phyloP scores from a whole-genome alignment of 64 coral and sea anemone species.

The Stichodactyla mertensii region DNA sequence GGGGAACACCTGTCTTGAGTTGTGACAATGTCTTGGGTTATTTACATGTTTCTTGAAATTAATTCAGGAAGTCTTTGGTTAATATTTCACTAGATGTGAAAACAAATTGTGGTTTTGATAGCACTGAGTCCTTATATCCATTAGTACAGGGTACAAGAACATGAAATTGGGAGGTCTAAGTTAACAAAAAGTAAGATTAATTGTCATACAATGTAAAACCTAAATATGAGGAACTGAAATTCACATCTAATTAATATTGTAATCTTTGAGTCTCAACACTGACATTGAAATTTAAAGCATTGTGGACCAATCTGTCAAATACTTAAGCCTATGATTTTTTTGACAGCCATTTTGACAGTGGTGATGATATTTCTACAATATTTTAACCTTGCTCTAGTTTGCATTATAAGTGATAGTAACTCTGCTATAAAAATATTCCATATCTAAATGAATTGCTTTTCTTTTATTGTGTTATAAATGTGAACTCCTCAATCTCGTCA shows the following conservation, averaged over 20 bases:
- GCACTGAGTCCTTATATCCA: neutral
- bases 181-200: neutral
- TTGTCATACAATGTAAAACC: neutral
- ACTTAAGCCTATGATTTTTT: neutral
- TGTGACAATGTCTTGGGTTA: neutral
- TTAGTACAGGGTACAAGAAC: neutral
- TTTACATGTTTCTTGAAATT: neutral
- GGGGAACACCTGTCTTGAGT: neutral
- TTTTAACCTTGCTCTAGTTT: neutral
- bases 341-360: neutral
- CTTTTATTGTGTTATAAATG: neutral
- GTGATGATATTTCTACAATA: neutral
- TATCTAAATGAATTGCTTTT: neutral
- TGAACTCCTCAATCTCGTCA: neutral
- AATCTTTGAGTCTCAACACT: neutral
- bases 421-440: neutral
- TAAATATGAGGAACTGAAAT: neutral
- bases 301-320: neutral
- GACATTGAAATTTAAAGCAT: neutral
- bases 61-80: neutral
- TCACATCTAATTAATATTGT: neutral
- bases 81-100: constrained; percentile 1
- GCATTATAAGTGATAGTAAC: neutral
- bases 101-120: neutral
- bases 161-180: neutral